Percentiles rank a stretch among this genome's conserved stretches.
Conservation (phyloP, 2,113 vertebrate genomes). For the Galbula dea region DNA sequence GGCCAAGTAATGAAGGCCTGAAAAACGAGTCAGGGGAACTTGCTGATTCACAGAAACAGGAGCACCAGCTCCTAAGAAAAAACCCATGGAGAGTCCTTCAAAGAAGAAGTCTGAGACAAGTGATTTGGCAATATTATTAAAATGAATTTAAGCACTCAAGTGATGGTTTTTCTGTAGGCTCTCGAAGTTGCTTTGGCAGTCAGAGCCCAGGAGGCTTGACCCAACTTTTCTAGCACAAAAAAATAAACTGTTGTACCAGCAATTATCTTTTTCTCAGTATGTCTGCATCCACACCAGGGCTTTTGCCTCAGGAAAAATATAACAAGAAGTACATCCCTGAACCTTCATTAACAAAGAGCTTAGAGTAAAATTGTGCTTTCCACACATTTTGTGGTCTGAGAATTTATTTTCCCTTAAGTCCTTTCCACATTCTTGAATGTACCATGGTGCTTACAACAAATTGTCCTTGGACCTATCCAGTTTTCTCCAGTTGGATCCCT, state of each 20-base stretch:
- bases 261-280: background rate
- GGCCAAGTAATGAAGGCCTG: background rate
- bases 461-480: background rate
- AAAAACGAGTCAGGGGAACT: background rate
- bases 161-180: background rate
- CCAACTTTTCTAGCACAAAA: background rate
- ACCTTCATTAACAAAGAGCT: background rate
- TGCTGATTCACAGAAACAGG: background rate
- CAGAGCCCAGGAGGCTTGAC: background rate
- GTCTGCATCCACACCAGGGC: background rate
- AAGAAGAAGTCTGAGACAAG: background rate
- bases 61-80: background rate
- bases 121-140: background rate
- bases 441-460: background rate
- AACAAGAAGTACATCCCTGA: background rate
- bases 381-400: background rate
- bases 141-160: background rate
- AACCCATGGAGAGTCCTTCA: background rate
- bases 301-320: background rate
- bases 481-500: background rate
- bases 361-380: background rate
- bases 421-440: background rate
- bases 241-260: background rate
- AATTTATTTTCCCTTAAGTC: background rate
- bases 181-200: background rate